Conservation (phyloP, 1,140 invertebrate genomes). For the Tetranychus urticae region DNA sequence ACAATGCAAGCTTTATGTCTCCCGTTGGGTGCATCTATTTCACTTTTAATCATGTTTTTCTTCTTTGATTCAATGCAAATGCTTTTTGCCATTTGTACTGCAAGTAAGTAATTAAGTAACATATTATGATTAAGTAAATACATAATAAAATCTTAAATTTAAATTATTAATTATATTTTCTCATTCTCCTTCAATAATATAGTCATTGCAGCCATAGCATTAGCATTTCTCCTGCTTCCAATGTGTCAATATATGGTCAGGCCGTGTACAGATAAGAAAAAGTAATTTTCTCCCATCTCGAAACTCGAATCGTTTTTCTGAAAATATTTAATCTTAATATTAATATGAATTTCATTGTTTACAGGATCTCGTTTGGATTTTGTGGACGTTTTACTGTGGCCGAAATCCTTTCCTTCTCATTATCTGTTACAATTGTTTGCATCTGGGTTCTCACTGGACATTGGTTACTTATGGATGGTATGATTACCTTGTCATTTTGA, state of each 20-base stretch:
- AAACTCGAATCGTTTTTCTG: background rate
- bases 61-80: conserved; percentile 96
- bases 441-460: conserved; percentile 91
- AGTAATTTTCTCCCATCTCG: conserved; percentile 14
- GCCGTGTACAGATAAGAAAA: conserved; percentile 46
- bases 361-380: conserved; percentile 62
- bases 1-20: conserved; percentile 90
- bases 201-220: conserved; percentile 87
- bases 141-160: background rate
- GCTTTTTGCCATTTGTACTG: conserved; percentile 88
- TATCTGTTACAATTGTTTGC: conserved; percentile 77
- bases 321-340: conserved; percentile 4
- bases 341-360: background rate
- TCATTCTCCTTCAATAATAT: conserved; percentile 10
- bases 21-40: conserved; percentile 81
- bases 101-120: conserved; percentile 36
- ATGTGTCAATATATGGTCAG: conserved; percentile 89
- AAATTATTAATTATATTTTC: conserved; percentile 16
- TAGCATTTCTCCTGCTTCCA: conserved; percentile 79
- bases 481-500: conserved; percentile 2
- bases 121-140: background rate
- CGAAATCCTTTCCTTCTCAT: conserved; percentile 71
- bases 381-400: conserved; percentile 75
- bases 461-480: conserved; percentile 91
- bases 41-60: conserved; percentile 90